phyloP scores from a whole-genome alignment of 2,888 invertebrate genomes.

The Drosophila fungiperda region DNA sequence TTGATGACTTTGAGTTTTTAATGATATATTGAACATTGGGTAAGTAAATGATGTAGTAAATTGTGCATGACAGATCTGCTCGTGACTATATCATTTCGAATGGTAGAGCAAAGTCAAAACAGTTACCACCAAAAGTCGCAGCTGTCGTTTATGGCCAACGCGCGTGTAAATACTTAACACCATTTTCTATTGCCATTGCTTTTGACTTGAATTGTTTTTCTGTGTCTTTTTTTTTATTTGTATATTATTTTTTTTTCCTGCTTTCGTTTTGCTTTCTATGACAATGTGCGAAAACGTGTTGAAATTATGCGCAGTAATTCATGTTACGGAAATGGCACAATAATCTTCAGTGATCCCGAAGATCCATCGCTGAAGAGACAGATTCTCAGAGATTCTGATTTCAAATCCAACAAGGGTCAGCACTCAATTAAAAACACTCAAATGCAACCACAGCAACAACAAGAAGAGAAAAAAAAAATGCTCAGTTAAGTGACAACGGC shows the following conservation, averaged over 20 bases:
- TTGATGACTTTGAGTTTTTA: background rate
- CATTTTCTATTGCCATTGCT: slow-evolving; percentile 59
- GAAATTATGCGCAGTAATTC: slow-evolving; percentile 73
- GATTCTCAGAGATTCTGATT: slow-evolving; percentile 8
- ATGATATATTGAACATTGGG: background rate
- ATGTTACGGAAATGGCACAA: slow-evolving; percentile 40
- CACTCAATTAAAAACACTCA: slow-evolving; percentile 45
- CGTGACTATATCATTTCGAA: slow-evolving; percentile 28
- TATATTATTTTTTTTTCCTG: slow-evolving; percentile 22
- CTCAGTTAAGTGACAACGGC: slow-evolving; percentile 13
- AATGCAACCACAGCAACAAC: background rate
- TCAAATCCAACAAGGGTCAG: slow-evolving; percentile 9
- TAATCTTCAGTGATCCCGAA: slow-evolving; percentile 6
- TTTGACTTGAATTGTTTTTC: slow-evolving; percentile 21
- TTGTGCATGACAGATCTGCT: slow-evolving; percentile 20
- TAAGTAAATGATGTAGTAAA: background rate
- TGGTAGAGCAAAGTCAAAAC: slow-evolving; percentile 38
- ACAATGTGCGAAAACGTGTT: slow-evolving; percentile 67
- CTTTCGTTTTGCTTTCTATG: slow-evolving; percentile 73
- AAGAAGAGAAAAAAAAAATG: background rate
- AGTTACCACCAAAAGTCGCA: slow-evolving; percentile 38
- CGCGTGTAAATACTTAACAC: slow-evolving; percentile 80
- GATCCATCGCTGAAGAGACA: slow-evolving; percentile 23
- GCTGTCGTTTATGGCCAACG: slow-evolving; percentile 63
- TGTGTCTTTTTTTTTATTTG: background rate